Conservation (phyloP, 1,140 invertebrate genomes). For the Himalopsyche phryganea region DNA sequence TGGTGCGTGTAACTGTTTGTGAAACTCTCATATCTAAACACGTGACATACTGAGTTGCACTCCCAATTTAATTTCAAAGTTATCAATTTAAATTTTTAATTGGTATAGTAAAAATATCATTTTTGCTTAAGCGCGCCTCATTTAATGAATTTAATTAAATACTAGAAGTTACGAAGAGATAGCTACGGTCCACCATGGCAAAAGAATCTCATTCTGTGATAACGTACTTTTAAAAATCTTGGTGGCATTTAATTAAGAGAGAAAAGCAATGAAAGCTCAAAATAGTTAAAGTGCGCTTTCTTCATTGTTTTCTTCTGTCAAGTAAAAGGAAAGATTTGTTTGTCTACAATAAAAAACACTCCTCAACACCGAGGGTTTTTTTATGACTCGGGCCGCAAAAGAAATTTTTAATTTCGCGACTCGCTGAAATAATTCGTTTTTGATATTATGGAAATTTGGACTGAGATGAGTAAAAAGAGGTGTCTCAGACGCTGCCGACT, state of each 20-base stretch:
- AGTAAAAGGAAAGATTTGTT: slow-evolving; percentile 28
- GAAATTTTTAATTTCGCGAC: not conserved
- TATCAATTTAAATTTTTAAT: too few species aligned
- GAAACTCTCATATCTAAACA: too few species aligned
- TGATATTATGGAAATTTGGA: too few species aligned
- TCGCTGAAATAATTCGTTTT: not conserved
- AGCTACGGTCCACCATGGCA: not conserved
- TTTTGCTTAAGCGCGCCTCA: too few species aligned
- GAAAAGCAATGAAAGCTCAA: not conserved
- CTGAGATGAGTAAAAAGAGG: too few species aligned
- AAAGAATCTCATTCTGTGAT: slow-evolving; percentile 1
- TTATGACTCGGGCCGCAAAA: not conserved
- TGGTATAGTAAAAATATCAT: too few species aligned
- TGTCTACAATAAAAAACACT: slow-evolving; percentile 12
- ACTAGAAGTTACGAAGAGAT: too few species aligned
- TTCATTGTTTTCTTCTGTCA: slow-evolving; percentile 16
- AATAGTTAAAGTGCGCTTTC: slow-evolving; percentile 6
- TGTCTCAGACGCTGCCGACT: too few species aligned
- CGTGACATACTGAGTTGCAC: too few species aligned
- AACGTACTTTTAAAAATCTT: slow-evolving; percentile 10
- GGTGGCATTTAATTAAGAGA: slow-evolving; percentile 20
- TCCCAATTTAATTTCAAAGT: too few species aligned
- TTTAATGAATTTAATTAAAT: too few species aligned
- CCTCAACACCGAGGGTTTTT: slow-evolving; percentile 21
- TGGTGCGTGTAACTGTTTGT: too few species aligned